Conservation (phyloP, 2,888 invertebrate species). For the Oligia strigilis region DNA sequence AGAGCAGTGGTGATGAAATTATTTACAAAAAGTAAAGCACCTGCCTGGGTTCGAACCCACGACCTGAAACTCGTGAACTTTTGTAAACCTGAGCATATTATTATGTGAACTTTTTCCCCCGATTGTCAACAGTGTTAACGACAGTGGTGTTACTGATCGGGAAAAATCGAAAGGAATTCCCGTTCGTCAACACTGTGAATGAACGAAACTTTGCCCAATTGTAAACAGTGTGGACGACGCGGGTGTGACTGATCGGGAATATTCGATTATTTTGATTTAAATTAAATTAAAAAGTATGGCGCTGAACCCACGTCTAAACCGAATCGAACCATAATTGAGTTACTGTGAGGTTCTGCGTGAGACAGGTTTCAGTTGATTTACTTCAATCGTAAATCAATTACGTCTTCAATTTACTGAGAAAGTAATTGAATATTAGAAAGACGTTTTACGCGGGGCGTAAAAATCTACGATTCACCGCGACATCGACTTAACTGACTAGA, state of each 20-base stretch:
- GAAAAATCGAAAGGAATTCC: too few species aligned
- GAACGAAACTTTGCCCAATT: too few species aligned
- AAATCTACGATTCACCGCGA: neutral
- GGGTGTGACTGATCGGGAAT: neutral
- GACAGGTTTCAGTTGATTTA: neutral
- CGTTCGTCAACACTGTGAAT: too few species aligned
- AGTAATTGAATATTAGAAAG: neutral
- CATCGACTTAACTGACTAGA: too few species aligned
- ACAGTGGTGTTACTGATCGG: too few species aligned
- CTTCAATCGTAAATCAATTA: constrained; percentile 8
- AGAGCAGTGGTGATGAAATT: too few species aligned
- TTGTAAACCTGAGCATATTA: neutral
- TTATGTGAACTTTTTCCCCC: too few species aligned
- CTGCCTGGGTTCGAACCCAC: too few species aligned
- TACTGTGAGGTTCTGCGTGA: neutral
- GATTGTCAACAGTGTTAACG: too few species aligned
- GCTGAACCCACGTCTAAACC: neutral
- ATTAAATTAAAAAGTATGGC: neutral
- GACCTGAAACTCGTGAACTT: too few species aligned
- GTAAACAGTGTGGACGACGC: neutral
- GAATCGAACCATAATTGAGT: neutral
- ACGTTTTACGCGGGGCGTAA: neutral
- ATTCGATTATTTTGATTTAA: neutral
- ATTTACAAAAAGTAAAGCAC: too few species aligned
- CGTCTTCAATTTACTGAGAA: neutral